Conservation (phyloP, 2,113 vertebrate genomes). For the Lepus americanus region DNA sequence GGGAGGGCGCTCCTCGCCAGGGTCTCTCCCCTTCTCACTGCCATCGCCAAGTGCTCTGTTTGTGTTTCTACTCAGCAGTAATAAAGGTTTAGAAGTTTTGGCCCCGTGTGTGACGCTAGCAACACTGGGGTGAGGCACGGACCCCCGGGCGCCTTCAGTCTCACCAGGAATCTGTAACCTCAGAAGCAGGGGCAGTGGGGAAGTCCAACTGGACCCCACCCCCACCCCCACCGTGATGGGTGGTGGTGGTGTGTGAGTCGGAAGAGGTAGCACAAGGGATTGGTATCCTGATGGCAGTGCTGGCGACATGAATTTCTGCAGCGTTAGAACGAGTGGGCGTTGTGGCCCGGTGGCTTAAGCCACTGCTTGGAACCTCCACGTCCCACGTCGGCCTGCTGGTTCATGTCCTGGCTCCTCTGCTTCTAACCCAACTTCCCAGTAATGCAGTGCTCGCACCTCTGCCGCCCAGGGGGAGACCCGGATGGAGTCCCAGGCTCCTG, state of each 20-base stretch:
- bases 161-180: neutral
- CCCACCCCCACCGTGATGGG: fast-evolving
- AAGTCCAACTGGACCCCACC: fast-evolving
- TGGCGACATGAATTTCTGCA: neutral
- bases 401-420: too few species aligned
- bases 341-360: too few species aligned
- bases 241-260: neutral
- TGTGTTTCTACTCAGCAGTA: conserved; percentile 57
- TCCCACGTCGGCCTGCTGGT: too few species aligned
- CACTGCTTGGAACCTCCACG: too few species aligned
- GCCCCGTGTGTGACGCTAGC: neutral
- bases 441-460: too few species aligned
- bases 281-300: too few species aligned
- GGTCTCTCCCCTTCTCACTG: neutral
- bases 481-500: too few species aligned
- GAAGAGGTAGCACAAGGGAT: too few species aligned
- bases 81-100: conserved; percentile 77
- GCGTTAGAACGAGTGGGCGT: neutral
- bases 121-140: neutral
- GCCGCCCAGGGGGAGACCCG: too few species aligned
- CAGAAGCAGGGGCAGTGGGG: too few species aligned
- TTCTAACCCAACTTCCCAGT: too few species aligned
- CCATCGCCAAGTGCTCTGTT: neutral
- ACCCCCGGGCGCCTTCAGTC: neutral
- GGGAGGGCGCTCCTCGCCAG: neutral